Evolutionary conservation across 2,113 vertebrate genomes (phyloP).

Genomic region (Canis aureus): DNA sequence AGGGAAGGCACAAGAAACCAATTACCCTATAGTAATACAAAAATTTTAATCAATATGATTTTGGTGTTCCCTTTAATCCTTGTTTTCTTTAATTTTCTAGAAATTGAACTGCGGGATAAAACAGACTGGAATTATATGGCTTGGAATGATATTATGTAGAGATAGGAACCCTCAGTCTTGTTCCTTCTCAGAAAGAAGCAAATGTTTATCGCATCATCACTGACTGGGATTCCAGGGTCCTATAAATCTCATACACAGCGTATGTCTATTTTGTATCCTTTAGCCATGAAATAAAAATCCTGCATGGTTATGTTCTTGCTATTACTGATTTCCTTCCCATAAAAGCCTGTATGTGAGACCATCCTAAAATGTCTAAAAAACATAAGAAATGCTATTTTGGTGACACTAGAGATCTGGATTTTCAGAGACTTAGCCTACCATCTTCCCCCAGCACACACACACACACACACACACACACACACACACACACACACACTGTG

Average conservation of each 20-base stretch:
- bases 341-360: not conserved
- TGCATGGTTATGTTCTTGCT: not conserved
- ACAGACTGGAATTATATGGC: not conserved
- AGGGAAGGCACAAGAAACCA: not conserved
- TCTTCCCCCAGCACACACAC: not conserved
- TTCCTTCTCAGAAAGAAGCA: not conserved
- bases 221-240: too few relatives aligned
- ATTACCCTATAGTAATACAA: not conserved
- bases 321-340: not conserved
- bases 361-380: not conserved
- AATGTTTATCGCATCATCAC: not conserved
- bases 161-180: not conserved
- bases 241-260: not conserved
- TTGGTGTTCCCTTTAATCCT: not conserved
- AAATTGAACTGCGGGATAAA: not conserved
- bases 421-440: not conserved
- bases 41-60: not conserved
- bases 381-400: not conserved
- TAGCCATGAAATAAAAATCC: not conserved
- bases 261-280: not conserved
- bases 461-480: not conserved
- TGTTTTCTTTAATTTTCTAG: not conserved
- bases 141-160: not conserved
- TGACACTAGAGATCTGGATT: not conserved
- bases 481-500: too few relatives aligned